Percentiles rank a stretch among this genome's conserved stretches.
These are phyloP conservation scores for Alentia gelatinosa DNA, from an alignment of 2,888 invertebrate species.

Conservation along the genomic window DNA sequence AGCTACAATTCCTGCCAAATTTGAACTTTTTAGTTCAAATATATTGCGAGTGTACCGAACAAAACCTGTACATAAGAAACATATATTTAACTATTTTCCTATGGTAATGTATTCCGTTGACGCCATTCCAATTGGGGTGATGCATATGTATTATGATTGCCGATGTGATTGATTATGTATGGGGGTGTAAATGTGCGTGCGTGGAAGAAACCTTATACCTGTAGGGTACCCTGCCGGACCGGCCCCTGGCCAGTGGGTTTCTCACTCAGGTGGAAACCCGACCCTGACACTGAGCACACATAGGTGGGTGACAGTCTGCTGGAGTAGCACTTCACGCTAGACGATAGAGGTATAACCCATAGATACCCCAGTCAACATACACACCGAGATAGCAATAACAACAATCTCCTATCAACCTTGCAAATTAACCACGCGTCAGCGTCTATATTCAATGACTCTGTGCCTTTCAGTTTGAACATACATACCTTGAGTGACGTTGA, in stretches of 20 bases:
- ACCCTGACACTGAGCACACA: slow-evolving; percentile 38
- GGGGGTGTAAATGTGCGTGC: not conserved
- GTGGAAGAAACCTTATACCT: no score
- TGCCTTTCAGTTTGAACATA: no score
- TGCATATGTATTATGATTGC: not conserved
- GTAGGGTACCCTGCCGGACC: not conserved
- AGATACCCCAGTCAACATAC: not conserved
- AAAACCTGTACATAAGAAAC: not conserved
- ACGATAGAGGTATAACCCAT: not conserved
- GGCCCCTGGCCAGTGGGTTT: not conserved
- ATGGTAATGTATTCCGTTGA: not conserved
- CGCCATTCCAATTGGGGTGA: not conserved
- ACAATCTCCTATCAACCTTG: not conserved
- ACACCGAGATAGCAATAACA: not conserved
- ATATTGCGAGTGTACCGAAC: slow-evolving; percentile 17
- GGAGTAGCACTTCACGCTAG: not conserved
- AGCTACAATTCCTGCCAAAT: not conserved
- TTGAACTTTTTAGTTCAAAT: not conserved
- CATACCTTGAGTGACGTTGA: no score
- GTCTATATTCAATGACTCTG: no score
- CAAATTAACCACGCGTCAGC: no score
- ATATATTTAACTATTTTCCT: not conserved
- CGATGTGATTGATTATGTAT: not conserved
- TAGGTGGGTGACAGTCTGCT: not conserved
- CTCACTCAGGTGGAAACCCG: not conserved